phyloP scores from a whole-genome alignment of 2,113 vertebrate species.

The Corythoichthys haematopterus region DNA sequence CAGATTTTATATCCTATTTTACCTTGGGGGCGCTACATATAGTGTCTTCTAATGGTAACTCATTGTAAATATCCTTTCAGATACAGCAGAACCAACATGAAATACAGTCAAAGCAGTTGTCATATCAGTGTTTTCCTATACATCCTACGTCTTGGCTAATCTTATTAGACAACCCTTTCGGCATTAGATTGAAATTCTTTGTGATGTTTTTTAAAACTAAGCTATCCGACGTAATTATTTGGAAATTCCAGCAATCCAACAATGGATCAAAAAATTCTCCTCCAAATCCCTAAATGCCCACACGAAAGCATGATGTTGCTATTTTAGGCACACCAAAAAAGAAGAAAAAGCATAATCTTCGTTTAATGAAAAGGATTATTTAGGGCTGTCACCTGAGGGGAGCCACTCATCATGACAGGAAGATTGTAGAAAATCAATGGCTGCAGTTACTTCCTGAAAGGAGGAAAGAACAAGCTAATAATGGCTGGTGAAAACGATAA shows the following conservation, averaged over 20 bases:
- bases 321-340: background rate
- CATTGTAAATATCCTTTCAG: background rate
- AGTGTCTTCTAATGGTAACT: background rate
- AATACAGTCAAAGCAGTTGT: conserved; percentile 12
- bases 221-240: conserved; percentile 3
- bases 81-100: background rate
- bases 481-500: conserved; percentile 10
- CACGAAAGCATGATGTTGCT: conserved; percentile 4
- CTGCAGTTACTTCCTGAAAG: conserved; percentile 25
- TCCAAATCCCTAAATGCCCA: conserved; percentile 6
- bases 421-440: conserved; percentile 25
- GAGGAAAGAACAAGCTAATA: conserved; percentile 10
- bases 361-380: conserved; percentile 20
- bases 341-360: conserved; percentile 10
- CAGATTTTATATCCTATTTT: too few species aligned
- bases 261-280: conserved; percentile 7
- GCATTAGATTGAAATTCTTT: conserved; percentile 23
- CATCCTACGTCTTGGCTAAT: conserved; percentile 38
- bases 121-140: conserved; percentile 38
- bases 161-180: conserved; percentile 29
- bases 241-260: conserved; percentile 15
- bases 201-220: conserved; percentile 13
- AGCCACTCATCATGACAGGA: conserved; percentile 23
- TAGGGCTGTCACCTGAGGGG: background rate
- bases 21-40: background rate